A percentile compares a stretch with the other conserved stretches of the same genome.
These are phyloP conservation scores for Aphaenogaster ashmeadi DNA, from an alignment of 1,140 invertebrate species.

Conservation along the genomic window DNA sequence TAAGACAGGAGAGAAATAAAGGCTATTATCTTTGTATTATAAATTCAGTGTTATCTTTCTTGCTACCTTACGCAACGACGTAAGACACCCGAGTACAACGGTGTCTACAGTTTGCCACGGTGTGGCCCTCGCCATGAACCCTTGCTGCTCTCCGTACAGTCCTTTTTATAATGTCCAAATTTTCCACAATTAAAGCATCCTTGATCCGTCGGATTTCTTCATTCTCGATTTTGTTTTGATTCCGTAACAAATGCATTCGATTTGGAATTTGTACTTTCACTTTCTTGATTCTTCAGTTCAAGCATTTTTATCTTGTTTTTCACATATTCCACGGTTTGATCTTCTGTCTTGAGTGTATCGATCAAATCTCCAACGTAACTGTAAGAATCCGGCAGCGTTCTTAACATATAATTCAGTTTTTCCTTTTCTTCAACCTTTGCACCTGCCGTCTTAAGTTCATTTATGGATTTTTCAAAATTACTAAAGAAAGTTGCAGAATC, in stretches of 20 bases:
- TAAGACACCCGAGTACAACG: no score
- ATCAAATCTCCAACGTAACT: slow-evolving; percentile 55
- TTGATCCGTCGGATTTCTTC: background rate
- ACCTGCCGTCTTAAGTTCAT: slow-evolving; percentile 79
- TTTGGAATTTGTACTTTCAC: slow-evolving; percentile 29
- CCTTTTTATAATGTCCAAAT: slow-evolving; percentile 48
- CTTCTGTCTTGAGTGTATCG: slow-evolving; percentile 33
- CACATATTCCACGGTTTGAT: slow-evolving; percentile 51
- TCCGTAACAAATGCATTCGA: slow-evolving; percentile 53
- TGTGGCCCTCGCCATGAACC: no score
- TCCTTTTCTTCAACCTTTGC: slow-evolving; percentile 78
- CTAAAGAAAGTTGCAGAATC: slow-evolving; percentile 79
- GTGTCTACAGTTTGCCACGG: no score
- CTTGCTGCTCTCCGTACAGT: no score
- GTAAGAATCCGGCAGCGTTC: background rate
- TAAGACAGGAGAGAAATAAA: no score
- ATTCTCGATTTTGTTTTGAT: background rate
- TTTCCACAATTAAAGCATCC: slow-evolving; percentile 59
- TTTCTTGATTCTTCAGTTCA: slow-evolving; percentile 44
- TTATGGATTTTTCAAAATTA: slow-evolving; percentile 81
- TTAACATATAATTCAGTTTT: slow-evolving; percentile 79
- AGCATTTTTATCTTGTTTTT: slow-evolving; percentile 42
- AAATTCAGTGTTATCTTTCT: no score
- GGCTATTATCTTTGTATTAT: no score
- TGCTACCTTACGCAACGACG: no score